Conservation (phyloP, 2,113 vertebrate genomes). For the Peromyscus polionotus region DNA sequence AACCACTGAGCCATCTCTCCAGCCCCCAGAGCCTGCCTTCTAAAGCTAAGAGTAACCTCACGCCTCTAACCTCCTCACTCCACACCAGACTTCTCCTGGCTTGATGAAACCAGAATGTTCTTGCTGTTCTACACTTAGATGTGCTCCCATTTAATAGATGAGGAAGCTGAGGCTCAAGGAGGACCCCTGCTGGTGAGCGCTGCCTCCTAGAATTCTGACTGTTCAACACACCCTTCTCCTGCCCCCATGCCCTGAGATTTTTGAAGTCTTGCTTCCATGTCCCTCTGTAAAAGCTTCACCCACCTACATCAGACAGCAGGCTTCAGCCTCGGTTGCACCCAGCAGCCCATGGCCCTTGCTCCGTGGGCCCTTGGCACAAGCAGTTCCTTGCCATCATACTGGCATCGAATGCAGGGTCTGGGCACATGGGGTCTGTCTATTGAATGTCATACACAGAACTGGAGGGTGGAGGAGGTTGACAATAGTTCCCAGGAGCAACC, state of each 20-base stretch:
- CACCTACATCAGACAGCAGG: neutral
- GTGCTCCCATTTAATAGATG: neutral
- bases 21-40: neutral
- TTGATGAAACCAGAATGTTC: neutral
- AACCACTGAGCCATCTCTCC: neutral
- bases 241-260: neutral
- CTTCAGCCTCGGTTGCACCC: fast-evolving
- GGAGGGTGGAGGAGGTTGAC: neutral
- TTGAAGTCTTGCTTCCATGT: neutral
- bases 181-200: neutral
- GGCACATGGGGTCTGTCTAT: neutral
- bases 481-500: neutral
- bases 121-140: neutral
- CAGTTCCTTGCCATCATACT: neutral
- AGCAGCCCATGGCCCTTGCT: neutral
- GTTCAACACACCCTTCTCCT: neutral
- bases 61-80: neutral
- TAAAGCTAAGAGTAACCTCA: neutral
- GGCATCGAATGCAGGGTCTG: neutral
- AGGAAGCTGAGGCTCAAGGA: neutral
- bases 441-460: neutral
- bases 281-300: neutral
- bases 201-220: neutral
- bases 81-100: neutral
- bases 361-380: neutral